phyloP scores from a whole-genome alignment of 2,797 vertebrate species.

The Takifugu ocellatus region DNA sequence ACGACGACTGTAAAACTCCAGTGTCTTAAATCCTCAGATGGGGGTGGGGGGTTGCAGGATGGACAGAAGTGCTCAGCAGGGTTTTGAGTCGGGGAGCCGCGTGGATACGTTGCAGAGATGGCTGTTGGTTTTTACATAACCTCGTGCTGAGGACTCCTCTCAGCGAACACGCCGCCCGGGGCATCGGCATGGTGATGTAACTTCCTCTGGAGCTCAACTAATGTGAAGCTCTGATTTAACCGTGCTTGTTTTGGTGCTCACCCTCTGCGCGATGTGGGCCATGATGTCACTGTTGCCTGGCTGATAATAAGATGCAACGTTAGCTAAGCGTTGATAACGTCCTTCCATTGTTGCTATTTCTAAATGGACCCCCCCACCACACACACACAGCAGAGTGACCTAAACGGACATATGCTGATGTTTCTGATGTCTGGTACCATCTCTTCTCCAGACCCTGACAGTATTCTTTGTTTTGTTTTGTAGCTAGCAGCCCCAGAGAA shows the following conservation, averaged over 20 bases:
- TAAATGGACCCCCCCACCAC: constrained; percentile 45
- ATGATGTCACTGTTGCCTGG: constrained; percentile 50
- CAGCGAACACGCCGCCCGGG: constrained; percentile 58
- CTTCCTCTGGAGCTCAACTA: constrained; percentile 70
- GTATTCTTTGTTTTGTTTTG: constrained; percentile 46
- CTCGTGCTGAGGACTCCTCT: constrained; percentile 67
- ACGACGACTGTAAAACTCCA: constrained; percentile 51
- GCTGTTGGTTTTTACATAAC: constrained; percentile 72
- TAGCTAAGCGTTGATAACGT: constrained; percentile 50
- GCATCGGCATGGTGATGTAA: constrained; percentile 71
- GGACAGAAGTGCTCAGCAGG: constrained; percentile 50
- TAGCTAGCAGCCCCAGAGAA: constrained; percentile 42
- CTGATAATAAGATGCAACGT: constrained; percentile 42
- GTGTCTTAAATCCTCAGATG: constrained; percentile 58
- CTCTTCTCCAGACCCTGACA: constrained; percentile 31
- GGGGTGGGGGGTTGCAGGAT: constrained; percentile 20
- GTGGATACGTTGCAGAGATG: constrained; percentile 62
- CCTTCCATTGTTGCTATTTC: constrained; percentile 53
- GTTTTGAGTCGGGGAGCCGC: constrained; percentile 51
- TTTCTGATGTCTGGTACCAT: constrained; percentile 20
- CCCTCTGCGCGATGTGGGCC: constrained; percentile 54
- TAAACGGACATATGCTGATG: constrained; percentile 55
- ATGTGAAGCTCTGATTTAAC: constrained; percentile 66
- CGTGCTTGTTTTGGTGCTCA: constrained; percentile 59
- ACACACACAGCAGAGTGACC: constrained; percentile 42